Percentiles rank a stretch among this genome's conserved stretches.
These are phyloP conservation scores for Bilobella aurantiaca DNA, from an alignment of 1,140 invertebrate species.

Conservation along the genomic window DNA sequence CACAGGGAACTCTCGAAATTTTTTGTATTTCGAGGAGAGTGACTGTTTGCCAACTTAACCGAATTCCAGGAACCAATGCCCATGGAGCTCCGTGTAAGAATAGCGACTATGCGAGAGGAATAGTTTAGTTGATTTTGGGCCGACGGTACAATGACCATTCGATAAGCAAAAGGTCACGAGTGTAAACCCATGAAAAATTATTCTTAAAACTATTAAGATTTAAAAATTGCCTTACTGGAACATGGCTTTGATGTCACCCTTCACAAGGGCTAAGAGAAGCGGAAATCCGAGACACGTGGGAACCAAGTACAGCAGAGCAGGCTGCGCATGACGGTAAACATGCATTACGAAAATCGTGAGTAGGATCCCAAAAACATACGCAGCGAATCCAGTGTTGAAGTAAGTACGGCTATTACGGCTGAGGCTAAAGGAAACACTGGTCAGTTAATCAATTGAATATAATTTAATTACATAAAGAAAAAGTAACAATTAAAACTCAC, in stretches of 20 bases:
- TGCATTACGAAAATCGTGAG: slow-evolving; percentile 97
- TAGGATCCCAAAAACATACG: slow-evolving; percentile 87
- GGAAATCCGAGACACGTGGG: slow-evolving; percentile 89
- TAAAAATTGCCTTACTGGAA: slow-evolving; percentile 64
- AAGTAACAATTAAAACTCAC: slow-evolving; percentile 42
- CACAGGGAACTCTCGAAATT: neutral
- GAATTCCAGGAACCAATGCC: neutral
- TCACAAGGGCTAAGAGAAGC: slow-evolving; percentile 68
- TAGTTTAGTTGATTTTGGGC: too few relatives aligned
- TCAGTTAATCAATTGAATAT: neutral
- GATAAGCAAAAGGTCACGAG: too few relatives aligned
- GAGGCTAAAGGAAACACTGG: slow-evolving; percentile 49
- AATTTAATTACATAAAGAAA: neutral
- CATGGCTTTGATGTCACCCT: slow-evolving; percentile 80
- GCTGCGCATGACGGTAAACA: slow-evolving; percentile 97
- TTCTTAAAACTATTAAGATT: too few relatives aligned
- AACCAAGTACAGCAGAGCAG: slow-evolving; percentile 92
- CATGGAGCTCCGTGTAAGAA: neutral
- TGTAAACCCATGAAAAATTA: too few relatives aligned
- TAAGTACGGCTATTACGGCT: slow-evolving; percentile 79
- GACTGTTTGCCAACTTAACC: too few relatives aligned
- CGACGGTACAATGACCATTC: too few relatives aligned
- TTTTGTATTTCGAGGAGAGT: neutral
- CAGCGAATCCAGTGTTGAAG: slow-evolving; percentile 85
- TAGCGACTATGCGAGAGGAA: slow-evolving; percentile 16